These are phyloP conservation scores for Lasioglossum pauxillum DNA, from an alignment of 2,888 invertebrate genomes.

Conservation along the genomic window DNA sequence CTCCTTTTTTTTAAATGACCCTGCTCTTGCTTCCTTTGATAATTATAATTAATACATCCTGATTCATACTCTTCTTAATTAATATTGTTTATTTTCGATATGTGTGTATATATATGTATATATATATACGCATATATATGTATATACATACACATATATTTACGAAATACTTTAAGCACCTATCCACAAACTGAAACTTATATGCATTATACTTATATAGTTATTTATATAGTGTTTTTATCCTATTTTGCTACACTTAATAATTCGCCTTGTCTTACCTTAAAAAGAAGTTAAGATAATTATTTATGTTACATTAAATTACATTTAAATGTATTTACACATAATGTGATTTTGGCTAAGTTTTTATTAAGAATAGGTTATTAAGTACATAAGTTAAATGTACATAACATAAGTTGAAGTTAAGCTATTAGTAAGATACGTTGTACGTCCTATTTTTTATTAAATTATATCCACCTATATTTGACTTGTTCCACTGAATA, in stretches of 20 bases:
- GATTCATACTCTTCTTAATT: conserved; percentile 45
- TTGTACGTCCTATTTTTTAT: conserved; percentile 64
- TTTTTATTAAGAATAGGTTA: conserved; percentile 75
- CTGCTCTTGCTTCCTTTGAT: conserved; percentile 52
- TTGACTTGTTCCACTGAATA: conserved; percentile 40
- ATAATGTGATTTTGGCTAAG: conserved; percentile 62
- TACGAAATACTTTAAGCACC: conserved; percentile 54
- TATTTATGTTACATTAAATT: conserved; percentile 65
- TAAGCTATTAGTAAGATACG: conserved; percentile 71
- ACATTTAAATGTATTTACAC: conserved; percentile 48
- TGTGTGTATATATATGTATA: not conserved
- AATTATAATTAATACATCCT: conserved; percentile 58
- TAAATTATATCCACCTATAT: conserved; percentile 67
- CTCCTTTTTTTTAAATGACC: conserved; percentile 51
- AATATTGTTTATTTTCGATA: conserved; percentile 58
- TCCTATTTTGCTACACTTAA: conserved; percentile 54
- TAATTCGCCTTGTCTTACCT: conserved; percentile 61
- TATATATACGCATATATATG: conserved; percentile 25
- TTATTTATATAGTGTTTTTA: conserved; percentile 50
- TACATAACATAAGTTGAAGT: conserved; percentile 78
- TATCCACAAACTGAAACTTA: conserved; percentile 44
- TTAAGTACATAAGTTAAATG: conserved; percentile 75
- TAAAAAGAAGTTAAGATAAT: conserved; percentile 48
- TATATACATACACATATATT: conserved; percentile 14
- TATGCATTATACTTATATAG: conserved; percentile 54